These are phyloP conservation scores for Lucifuga dentata DNA, from an alignment of 2,113 vertebrate genomes.

Conservation along the genomic window DNA sequence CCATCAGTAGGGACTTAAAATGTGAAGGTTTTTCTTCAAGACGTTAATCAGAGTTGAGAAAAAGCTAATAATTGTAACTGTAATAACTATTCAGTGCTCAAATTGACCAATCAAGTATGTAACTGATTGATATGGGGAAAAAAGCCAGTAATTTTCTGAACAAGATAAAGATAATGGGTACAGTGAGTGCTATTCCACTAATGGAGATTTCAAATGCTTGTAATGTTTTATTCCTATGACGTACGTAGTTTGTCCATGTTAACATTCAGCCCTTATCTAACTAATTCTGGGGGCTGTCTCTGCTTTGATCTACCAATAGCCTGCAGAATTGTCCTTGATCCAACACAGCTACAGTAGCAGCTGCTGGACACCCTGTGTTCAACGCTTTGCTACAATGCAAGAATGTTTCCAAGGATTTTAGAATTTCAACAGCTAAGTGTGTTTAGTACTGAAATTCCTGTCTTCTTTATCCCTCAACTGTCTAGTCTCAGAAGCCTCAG, in stretches of 20 bases:
- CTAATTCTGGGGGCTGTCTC: conserved; percentile 40
- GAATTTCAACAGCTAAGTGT: too few relatives aligned
- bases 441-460: background rate
- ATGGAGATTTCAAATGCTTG: conserved; percentile 21
- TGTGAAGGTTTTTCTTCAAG: background rate
- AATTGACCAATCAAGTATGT: conserved; percentile 21
- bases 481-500: conserved; percentile 42
- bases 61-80: background rate
- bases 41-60: conserved; percentile 4
- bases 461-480: conserved; percentile 15
- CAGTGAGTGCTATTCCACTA: conserved; percentile 21
- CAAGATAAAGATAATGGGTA: conserved; percentile 27
- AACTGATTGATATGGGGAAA: conserved; percentile 8
- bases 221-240: conserved; percentile 16
- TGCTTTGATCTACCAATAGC: conserved; percentile 58
- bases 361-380: conserved; percentile 47
- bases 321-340: conserved; percentile 57
- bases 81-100: conserved; percentile 27
- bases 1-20: conserved; percentile 1
- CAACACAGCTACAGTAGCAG: conserved; percentile 42
- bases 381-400: conserved; percentile 49
- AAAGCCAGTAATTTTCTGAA: conserved; percentile 5
- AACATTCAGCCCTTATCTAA: conserved; percentile 15
- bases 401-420: too few relatives aligned
- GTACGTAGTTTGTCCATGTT: conserved; percentile 3